Conservation (phyloP, 2,797 vertebrate genomes). For the Esox masquinongy region DNA sequence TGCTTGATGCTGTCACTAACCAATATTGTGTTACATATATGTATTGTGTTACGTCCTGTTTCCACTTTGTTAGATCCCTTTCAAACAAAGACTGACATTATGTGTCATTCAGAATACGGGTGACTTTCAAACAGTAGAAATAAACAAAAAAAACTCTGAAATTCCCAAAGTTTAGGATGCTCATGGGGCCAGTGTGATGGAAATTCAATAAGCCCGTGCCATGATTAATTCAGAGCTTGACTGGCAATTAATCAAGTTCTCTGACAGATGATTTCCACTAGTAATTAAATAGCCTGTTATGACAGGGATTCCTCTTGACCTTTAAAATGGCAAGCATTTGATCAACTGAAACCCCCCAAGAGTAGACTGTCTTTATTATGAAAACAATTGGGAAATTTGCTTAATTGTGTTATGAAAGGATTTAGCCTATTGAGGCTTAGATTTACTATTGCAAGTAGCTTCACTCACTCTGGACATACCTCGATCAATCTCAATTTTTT, state of each 20-base stretch:
- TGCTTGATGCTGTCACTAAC: not conserved
- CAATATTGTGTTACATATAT: not conserved
- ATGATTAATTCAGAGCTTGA: not conserved
- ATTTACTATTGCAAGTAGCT: too few species aligned
- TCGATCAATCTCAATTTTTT: too few species aligned
- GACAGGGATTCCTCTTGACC: not conserved
- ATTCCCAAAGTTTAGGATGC: not conserved
- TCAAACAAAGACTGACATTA: not conserved
- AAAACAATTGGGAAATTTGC: not conserved
- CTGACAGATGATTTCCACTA: not conserved
- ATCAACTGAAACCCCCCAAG: not conserved
- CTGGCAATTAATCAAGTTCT: constrained; percentile 1
- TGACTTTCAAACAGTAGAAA: not conserved
- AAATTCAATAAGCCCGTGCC: not conserved
- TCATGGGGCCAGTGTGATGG: not conserved
- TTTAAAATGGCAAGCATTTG: constrained; percentile 2
- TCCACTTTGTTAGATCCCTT: not conserved
- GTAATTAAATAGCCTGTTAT: not conserved
- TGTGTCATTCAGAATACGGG: not conserved
- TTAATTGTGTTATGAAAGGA: not conserved
- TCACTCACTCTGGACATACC: too few species aligned
- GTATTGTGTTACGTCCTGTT: not conserved
- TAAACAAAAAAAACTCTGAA: not conserved
- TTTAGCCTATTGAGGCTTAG: too few species aligned
- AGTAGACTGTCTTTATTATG: not conserved